phyloP scores from a whole-genome alignment of 2,888 invertebrate species.

The Frankliniella fusca region DNA sequence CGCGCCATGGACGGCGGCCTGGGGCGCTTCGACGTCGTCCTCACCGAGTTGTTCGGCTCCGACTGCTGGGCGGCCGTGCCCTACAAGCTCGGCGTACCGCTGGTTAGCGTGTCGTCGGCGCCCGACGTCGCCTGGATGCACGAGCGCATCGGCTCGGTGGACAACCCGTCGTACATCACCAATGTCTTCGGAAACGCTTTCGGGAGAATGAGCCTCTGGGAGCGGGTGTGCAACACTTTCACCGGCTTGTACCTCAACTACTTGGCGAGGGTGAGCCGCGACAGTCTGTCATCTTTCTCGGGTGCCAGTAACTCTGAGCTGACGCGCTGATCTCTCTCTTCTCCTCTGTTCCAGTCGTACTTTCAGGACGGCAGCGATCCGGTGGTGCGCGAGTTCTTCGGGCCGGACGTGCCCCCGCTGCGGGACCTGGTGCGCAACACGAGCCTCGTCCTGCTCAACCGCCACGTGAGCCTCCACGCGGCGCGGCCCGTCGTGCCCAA shows the following conservation, averaged over 20 bases:
- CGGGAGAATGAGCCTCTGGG: constrained; percentile 41
- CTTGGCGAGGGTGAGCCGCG: neutral
- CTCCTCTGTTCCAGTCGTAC: neutral
- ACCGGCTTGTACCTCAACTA: neutral
- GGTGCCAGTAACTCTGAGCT: neutral
- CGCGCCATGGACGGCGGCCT: constrained; percentile 29
- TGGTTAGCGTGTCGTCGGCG: constrained; percentile 38
- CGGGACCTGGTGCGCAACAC: constrained; percentile 49
- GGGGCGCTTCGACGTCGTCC: constrained; percentile 41
- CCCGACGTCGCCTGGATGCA: constrained; percentile 37
- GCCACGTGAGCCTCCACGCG: constrained; percentile 44
- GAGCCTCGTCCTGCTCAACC: constrained; percentile 51
- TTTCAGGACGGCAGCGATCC: neutral
- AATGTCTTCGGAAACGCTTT: constrained; percentile 38
- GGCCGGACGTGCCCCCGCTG: constrained; percentile 43
- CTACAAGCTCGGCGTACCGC: constrained; percentile 38
- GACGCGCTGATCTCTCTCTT: no score
- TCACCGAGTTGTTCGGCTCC: constrained; percentile 41
- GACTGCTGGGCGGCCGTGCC: constrained; percentile 42
- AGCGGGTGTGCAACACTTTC: constrained; percentile 41
- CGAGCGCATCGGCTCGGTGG: constrained; percentile 38
- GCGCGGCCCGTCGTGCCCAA: constrained; percentile 10
- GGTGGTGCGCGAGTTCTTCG: constrained; percentile 35
- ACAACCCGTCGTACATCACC: constrained; percentile 41
- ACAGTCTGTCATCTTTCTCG: neutral